Evolutionary conservation across 2,888 invertebrate genomes (phyloP).

Genomic region (Pteria penguin): DNA sequence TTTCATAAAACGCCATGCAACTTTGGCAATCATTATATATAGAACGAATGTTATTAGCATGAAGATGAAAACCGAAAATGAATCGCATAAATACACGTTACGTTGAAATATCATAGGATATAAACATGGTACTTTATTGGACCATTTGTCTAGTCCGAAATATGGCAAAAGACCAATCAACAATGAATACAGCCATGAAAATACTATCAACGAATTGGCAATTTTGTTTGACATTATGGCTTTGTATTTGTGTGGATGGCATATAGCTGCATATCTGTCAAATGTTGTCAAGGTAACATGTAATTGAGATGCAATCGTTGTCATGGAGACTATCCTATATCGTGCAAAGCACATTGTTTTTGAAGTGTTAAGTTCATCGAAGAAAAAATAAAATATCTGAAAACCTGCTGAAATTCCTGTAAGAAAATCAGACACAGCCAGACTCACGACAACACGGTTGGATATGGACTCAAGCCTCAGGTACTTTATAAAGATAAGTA

Average conservation of each 20-base stretch:
- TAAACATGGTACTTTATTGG: constrained; percentile 17
- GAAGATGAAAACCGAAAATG: constrained; percentile 40
- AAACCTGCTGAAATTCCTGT: constrained; percentile 44
- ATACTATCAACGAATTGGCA: constrained; percentile 31
- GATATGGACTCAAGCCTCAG: constrained; percentile 28
- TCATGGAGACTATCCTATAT: constrained; percentile 47
- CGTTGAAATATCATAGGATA: constrained; percentile 37
- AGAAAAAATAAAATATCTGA: constrained; percentile 46
- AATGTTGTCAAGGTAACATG: constrained; percentile 53
- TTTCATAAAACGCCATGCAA: constrained; percentile 34
- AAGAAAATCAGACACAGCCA: constrained; percentile 53
- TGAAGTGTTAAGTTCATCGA: constrained; percentile 35
- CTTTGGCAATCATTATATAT: constrained; percentile 41
- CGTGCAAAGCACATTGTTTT: constrained; percentile 45
- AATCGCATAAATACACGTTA: constrained; percentile 9
- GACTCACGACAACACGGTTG: constrained; percentile 50
- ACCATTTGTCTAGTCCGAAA: constrained; percentile 33
- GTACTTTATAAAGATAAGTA: constrained; percentile 45
- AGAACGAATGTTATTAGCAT: constrained; percentile 38
- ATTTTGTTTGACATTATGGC: constrained; percentile 32
- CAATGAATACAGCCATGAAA: constrained; percentile 45
- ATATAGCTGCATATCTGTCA: constrained; percentile 50
- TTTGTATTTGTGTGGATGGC: constrained; percentile 38
- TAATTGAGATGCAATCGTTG: constrained; percentile 52
- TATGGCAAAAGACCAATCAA: constrained; percentile 36